These are phyloP conservation scores for Tinea trinotella DNA, from an alignment of 2,888 invertebrate species.

Conservation along the genomic window DNA sequence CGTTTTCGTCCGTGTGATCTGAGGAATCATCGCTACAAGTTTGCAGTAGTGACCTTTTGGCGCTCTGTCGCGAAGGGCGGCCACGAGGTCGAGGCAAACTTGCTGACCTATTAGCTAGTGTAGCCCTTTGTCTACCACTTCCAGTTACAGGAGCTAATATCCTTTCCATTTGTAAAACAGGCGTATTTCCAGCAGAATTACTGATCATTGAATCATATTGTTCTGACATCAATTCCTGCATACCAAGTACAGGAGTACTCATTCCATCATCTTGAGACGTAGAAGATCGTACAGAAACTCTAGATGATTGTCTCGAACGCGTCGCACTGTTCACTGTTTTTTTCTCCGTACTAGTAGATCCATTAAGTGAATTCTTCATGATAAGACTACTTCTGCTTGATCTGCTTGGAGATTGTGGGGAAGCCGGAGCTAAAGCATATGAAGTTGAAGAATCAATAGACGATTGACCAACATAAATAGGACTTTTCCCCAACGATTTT, in stretches of 20 bases:
- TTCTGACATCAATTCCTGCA: slow-evolving; percentile 48
- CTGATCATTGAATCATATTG: too few species aligned
- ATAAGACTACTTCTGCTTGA: slow-evolving; percentile 35
- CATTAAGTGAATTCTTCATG: slow-evolving; percentile 22
- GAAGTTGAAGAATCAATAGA: too few species aligned
- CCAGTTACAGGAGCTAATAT: background rate
- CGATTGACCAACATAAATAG: too few species aligned
- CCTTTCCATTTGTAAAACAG: slow-evolving; percentile 35
- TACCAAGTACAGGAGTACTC: slow-evolving; percentile 48
- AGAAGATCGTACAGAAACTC: background rate
- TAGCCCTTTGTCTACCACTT: too few species aligned
- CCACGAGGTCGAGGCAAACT: too few species aligned
- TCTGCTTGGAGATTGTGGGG: slow-evolving; percentile 30
- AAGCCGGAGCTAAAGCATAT: too few species aligned
- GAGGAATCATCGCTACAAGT: slow-evolving; percentile 21
- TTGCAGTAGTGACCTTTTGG: slow-evolving; percentile 25
- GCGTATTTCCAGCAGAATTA: slow-evolving; percentile 43
- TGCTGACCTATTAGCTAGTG: too few species aligned
- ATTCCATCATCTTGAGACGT: background rate
- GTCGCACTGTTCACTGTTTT: background rate
- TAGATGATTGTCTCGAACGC: background rate
- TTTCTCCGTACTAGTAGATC: background rate
- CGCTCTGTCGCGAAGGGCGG: too few species aligned
- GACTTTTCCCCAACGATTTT: slow-evolving; percentile 23
- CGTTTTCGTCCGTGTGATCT: slow-evolving; percentile 27